A percentile compares a stretch with the other conserved stretches of the same genome.
phyloP scores from a whole-genome alignment of 1,140 invertebrate species.

The Drosophila busckii region DNA sequence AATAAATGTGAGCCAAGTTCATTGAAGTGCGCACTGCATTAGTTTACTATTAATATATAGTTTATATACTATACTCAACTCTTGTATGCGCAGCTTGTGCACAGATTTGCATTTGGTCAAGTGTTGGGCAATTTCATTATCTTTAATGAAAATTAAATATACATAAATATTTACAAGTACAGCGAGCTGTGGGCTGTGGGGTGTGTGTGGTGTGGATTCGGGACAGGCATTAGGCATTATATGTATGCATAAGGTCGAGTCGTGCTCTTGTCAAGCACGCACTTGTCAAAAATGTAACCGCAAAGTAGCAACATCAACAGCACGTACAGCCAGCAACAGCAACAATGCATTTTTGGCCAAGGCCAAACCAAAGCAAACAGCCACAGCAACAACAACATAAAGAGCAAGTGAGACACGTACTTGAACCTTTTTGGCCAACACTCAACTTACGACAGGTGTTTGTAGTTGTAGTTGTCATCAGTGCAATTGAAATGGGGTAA shows the following conservation, averaged over 20 bases:
- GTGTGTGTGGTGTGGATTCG: not conserved
- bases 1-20: too few relatives aligned
- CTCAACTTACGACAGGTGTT: slow-evolving; percentile 65
- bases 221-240: too few relatives aligned
- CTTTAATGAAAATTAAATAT: slow-evolving; percentile 53
- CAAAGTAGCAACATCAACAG: slow-evolving; percentile 45
- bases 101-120: slow-evolving; percentile 7
- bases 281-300: slow-evolving; percentile 69
- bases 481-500: not conserved
- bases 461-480: slow-evolving; percentile 36
- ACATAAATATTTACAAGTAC: slow-evolving; percentile 33
- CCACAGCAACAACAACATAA: slow-evolving; percentile 33
- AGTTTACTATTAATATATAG: too few relatives aligned
- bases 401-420: slow-evolving; percentile 66
- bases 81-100: not conserved
- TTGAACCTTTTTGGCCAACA: slow-evolving; percentile 66
- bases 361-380: slow-evolving; percentile 51
- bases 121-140: slow-evolving; percentile 19
- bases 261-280: slow-evolving; percentile 38
- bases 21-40: too few relatives aligned
- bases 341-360: slow-evolving; percentile 72
- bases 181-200: not conserved
- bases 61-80: too few relatives aligned
- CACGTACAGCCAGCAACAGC: slow-evolving; percentile 33
- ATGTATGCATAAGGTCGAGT: slow-evolving; percentile 34